Conservation (phyloP, 1,140 invertebrate species). For the Drosophila sulfurigaster region DNA sequence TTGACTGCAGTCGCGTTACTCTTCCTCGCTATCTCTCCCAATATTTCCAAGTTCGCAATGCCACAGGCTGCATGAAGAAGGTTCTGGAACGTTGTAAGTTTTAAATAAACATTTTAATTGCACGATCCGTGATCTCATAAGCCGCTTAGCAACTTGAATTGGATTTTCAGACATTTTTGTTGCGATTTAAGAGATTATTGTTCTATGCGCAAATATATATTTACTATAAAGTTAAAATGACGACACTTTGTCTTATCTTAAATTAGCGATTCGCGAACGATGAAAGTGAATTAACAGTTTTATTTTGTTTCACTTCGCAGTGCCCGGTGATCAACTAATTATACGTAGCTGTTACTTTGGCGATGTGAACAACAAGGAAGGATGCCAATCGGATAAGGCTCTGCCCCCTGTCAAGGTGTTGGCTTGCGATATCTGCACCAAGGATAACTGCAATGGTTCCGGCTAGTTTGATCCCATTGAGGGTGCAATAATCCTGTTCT, state of each 20-base stretch:
- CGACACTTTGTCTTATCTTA: neutral
- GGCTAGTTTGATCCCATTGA: slow-evolving; percentile 62
- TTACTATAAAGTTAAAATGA: neutral
- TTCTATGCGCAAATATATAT: slow-evolving; percentile 2
- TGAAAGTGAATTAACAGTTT: slow-evolving; percentile 1
- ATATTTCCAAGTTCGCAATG: slow-evolving; percentile 58
- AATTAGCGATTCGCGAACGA: slow-evolving; percentile 12
- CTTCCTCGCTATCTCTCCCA: slow-evolving; percentile 63
- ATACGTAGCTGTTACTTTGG: too few relatives aligned
- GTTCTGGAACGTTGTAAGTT: slow-evolving; percentile 54
- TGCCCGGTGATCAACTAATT: slow-evolving; percentile 38
- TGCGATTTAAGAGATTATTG: neutral
- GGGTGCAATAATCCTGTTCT: slow-evolving; percentile 64
- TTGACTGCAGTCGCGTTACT: slow-evolving; percentile 60
- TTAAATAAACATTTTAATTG: too few relatives aligned
- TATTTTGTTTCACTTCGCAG: slow-evolving; percentile 35
- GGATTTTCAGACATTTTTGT: neutral
- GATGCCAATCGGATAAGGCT: slow-evolving; percentile 42
- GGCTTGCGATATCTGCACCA: slow-evolving; percentile 71
- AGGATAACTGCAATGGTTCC: slow-evolving; percentile 76
- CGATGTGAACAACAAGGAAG: too few relatives aligned
- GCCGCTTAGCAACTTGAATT: neutral
- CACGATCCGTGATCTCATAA: too few relatives aligned
- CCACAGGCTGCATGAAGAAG: slow-evolving; percentile 81
- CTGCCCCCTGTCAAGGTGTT: slow-evolving; percentile 64